Conservation (phyloP, 2,797 vertebrate species). For the Anisognathus igniventris region DNA sequence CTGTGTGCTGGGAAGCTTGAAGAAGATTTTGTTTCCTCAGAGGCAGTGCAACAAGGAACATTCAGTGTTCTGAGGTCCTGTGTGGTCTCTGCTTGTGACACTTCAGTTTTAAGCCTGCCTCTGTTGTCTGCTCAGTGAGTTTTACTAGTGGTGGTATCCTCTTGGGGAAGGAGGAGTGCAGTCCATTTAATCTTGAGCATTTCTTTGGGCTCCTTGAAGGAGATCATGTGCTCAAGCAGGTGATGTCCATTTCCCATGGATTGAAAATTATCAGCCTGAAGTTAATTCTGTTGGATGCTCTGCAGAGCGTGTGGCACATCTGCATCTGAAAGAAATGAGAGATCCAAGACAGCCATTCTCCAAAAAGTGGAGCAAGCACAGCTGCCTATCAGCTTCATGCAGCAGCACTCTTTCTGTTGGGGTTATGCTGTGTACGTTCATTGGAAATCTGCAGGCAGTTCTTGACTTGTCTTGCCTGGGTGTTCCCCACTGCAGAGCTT, state of each 20-base stretch:
- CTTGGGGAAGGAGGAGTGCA: neutral
- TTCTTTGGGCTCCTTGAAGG: neutral
- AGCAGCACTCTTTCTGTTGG: neutral
- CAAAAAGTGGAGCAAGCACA: neutral
- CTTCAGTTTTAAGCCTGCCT: neutral
- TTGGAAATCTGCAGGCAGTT: neutral
- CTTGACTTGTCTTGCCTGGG: neutral
- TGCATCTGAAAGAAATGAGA: neutral
- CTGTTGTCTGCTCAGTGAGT: neutral
- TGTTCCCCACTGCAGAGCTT: neutral
- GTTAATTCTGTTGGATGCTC: neutral
- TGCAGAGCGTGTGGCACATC: accelerated
- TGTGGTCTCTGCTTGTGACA: accelerated
- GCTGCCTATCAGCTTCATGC: neutral
- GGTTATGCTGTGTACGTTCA: neutral
- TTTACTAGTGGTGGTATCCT: neutral
- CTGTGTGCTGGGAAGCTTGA: neutral
- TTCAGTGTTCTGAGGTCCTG: neutral
- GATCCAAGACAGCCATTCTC: neutral
- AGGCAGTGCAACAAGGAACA: accelerated
- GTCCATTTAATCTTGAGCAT: neutral
- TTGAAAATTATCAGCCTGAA: neutral
- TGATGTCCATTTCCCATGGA: neutral
- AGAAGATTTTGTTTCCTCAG: neutral
- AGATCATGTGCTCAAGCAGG: neutral